These are phyloP conservation scores for Threskiornis aethiopicus DNA, from an alignment of 2,797 vertebrate species.

Conservation along the genomic window DNA sequence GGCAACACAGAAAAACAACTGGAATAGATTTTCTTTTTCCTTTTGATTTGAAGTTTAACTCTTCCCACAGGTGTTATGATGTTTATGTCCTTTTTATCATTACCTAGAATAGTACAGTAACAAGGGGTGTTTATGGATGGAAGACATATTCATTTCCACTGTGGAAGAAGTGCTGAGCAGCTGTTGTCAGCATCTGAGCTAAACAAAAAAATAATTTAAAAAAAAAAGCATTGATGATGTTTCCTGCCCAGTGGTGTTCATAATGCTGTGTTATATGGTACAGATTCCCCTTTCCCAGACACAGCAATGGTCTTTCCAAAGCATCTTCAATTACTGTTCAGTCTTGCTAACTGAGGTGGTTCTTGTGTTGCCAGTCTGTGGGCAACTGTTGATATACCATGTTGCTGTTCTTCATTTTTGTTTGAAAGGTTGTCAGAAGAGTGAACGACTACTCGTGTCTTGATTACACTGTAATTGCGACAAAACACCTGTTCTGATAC, in stretches of 20 bases:
- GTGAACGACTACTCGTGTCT: neutral
- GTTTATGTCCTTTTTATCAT: neutral
- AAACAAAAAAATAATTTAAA: neutral
- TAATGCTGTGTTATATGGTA: neutral
- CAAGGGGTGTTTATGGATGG: neutral
- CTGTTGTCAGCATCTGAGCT: neutral
- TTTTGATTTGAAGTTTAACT: neutral
- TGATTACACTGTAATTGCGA: neutral
- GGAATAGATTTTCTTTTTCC: neutral
- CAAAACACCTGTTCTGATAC: neutral
- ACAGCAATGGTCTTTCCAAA: neutral
- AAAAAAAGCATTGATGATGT: neutral
- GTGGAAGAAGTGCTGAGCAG: neutral
- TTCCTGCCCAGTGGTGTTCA: neutral
- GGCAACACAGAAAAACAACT: neutral
- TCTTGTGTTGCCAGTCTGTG: neutral
- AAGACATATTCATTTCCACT: neutral
- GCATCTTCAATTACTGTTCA: neutral
- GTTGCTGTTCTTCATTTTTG: neutral
- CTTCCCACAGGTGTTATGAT: neutral
- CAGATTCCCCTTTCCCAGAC: neutral
- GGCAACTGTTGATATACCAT: neutral
- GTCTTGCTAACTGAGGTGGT: neutral
- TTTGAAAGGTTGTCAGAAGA: neutral
- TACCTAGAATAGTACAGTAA: neutral